These are phyloP conservation scores for Eurystomus glaucurus DNA, from an alignment of 2,797 vertebrate species.

Conservation along the genomic window DNA sequence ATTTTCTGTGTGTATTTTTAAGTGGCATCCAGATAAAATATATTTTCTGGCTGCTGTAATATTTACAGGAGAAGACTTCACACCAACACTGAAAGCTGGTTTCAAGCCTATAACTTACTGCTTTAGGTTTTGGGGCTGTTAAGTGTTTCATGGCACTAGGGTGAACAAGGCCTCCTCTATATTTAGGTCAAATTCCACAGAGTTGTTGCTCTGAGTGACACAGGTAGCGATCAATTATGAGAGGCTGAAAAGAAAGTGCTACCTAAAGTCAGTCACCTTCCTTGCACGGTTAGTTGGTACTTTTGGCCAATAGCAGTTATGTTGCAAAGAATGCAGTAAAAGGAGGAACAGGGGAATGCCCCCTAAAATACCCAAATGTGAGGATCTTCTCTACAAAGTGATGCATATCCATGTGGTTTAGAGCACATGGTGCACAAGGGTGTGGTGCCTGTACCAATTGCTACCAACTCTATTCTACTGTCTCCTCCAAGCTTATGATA, in stretches of 20 bases:
- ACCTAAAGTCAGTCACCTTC: not conserved
- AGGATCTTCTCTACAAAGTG: not conserved
- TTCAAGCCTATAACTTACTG: not conserved
- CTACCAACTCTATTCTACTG: not conserved
- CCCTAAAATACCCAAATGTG: not conserved
- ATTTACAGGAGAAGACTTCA: conserved; percentile 50
- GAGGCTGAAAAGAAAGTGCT: not conserved
- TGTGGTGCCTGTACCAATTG: not conserved
- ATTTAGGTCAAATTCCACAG: not conserved
- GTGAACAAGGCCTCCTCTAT: not conserved
- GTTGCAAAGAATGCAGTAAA: not conserved
- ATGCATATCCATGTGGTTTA: not conserved
- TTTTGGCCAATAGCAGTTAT: not conserved
- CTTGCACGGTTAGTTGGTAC: not conserved
- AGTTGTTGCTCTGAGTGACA: not conserved
- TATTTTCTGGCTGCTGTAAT: conserved; percentile 55
- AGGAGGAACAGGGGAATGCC: not conserved
- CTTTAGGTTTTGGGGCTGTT: not conserved
- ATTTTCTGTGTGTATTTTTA: conserved; percentile 60
- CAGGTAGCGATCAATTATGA: not conserved
- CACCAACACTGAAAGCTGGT: not conserved
- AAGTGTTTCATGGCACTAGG: not conserved
- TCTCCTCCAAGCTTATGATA: not conserved
- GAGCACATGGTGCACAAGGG: not conserved
- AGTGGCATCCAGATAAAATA: conserved; percentile 67